These are phyloP conservation scores for Minunthozetes semirufus DNA, from an alignment of 2,888 invertebrate genomes.

Conservation along the genomic window DNA sequence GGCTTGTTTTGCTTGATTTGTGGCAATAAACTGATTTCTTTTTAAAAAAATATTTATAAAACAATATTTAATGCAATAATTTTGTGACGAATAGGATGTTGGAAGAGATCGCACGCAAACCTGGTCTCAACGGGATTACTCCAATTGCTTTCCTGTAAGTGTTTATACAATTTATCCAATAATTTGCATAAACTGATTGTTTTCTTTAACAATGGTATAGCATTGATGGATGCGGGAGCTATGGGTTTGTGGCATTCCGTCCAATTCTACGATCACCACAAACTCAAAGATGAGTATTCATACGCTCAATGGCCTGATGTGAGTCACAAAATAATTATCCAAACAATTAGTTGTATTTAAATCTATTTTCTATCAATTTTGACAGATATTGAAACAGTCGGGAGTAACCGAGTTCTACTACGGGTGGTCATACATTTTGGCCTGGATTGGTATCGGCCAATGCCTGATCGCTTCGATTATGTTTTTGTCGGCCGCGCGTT, in stretches of 20 bases:
- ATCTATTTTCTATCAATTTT: no score
- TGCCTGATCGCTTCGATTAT: slow-evolving; percentile 82
- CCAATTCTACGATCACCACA: slow-evolving; percentile 90
- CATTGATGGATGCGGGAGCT: slow-evolving; percentile 79
- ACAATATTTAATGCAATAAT: slow-evolving; percentile 45
- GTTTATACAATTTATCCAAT: neutral
- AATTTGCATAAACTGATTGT: neutral
- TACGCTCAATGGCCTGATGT: slow-evolving; percentile 72
- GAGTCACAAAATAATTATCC: slow-evolving; percentile 30
- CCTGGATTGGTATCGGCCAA: slow-evolving; percentile 92
- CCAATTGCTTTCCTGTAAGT: slow-evolving; percentile 77
- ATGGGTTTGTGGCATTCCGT: slow-evolving; percentile 96
- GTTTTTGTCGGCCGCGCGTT: slow-evolving; percentile 87
- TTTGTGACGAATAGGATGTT: slow-evolving; percentile 76
- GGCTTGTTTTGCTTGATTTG: no score
- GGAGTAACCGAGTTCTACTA: slow-evolving; percentile 53
- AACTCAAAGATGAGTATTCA: slow-evolving; percentile 82
- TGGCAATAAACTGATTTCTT: neutral
- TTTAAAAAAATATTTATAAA: neutral
- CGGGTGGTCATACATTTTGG: slow-evolving; percentile 95
- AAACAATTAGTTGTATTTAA: neutral
- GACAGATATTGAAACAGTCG: slow-evolving; percentile 43
- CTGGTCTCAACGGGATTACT: slow-evolving; percentile 87
- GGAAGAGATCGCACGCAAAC: slow-evolving; percentile 87
- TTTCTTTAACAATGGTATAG: slow-evolving; percentile 52